Base-by-base conservation (phyloP, 2,113 vertebrate species). In the Cyanocitta stelleri region DNA sequence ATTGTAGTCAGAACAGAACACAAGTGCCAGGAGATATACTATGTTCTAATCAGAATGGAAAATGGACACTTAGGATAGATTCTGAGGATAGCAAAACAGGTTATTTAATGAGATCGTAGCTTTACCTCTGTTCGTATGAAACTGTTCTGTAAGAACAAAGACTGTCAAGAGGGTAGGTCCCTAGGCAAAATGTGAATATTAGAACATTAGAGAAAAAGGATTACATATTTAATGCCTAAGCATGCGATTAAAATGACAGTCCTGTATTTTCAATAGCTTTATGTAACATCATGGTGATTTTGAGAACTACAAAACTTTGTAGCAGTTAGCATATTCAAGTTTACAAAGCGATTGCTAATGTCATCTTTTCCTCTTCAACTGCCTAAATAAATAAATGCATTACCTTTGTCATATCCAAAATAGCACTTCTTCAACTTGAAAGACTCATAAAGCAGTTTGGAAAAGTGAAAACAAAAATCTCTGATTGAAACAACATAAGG, bases 201-300 rank as follows among this genome's bases (percentile, higher is more conserved):
- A 80, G 33, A 92, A 76, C 2, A 8, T 21, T 23, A 44, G 39
- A 73, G 69, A 48, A 81, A 84, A 74, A 32, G 13, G 26, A 71
- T 59, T 71, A 78, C 33, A 62, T 48, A 90, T 37, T 64, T 73
- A 82, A 83, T 37, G 37, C 44, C 32, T 87, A 72, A 86, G 37
- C 32, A 68, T 30, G 30, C 0, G 0, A 93, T 62, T 84, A 74
- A 88, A 93, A 73, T 3, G 1, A 79, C 52, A 48, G 19, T 59
- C 55, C 58, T 59, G 11, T 52, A 33, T 88, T 83, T 90, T 81
- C 72, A 77, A 71, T 23, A 35, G 49, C 33, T 93, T 95, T 84
- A 77, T 17, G 18, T 67, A 90, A 16, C 26, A 55, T 35, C 46
- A 66, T 1, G 1, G 19, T 26, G 51, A 89, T 89, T 77, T 29